These are phyloP conservation scores for Palythoa caribaeorum DNA, from an alignment of 92 coral and sea anemone species.

Conservation along the genomic window DNA sequence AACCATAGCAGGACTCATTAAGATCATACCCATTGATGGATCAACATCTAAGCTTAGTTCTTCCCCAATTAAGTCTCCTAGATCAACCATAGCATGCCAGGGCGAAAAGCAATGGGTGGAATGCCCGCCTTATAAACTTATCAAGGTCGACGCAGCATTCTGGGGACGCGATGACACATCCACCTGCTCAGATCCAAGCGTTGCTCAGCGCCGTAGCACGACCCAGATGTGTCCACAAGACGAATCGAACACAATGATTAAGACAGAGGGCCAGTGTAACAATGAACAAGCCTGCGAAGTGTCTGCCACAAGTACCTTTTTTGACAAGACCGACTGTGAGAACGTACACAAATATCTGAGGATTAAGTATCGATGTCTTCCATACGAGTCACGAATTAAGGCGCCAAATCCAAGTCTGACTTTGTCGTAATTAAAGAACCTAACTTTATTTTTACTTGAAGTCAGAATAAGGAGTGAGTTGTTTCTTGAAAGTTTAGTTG, in stretches of 20 bases:
- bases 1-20: too few relatives aligned
- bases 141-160: slow-evolving; percentile 82
- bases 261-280: slow-evolving; percentile 85
- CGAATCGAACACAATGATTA: slow-evolving; percentile 84
- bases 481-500: background rate
- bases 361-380: slow-evolving; percentile 82
- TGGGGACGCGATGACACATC: slow-evolving; percentile 92
- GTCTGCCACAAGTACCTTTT: slow-evolving; percentile 83
- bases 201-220: slow-evolving; percentile 88
- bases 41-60: background rate
- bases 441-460: background rate
- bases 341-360: slow-evolving; percentile 81
- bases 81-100: slow-evolving; percentile 83
- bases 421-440: background rate
- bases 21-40: background rate
- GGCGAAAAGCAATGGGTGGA: slow-evolving; percentile 93
- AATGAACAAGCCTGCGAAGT: slow-evolving; percentile 90
- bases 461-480: background rate
- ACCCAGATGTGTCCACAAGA: slow-evolving; percentile 85
- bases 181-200: slow-evolving; percentile 80
- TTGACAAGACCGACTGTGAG: slow-evolving; percentile 92
- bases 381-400: slow-evolving; percentile 93
- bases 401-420: slow-evolving; percentile 57
- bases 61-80: slow-evolving; percentile 60
- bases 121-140: slow-evolving; percentile 82